Evolutionary conservation across 2,888 invertebrate species (phyloP), one percentile per base, ranked within the genome.

Genomic region (Stenichneumon culpator): DNA sequence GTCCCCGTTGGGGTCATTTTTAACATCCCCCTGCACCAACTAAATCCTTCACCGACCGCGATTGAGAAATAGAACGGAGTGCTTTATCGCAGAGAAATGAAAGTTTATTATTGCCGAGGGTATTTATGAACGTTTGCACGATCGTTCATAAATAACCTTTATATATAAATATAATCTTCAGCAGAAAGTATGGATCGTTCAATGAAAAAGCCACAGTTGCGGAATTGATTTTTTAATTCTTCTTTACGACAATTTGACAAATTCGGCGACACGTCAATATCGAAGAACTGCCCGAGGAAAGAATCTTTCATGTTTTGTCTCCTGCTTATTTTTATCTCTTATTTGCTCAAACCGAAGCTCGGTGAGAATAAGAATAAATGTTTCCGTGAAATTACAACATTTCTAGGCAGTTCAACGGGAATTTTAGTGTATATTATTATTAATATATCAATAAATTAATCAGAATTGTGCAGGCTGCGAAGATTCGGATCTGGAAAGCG

Each of bases 101-200:
- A 32, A 32, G 32, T 32, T 32, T 32, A 32, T 32, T 6, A 32
- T 32, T 6, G 5, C 32, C 1, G 6, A 32, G 32, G 5, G 5
- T 32, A 32, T 32, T 32, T 32, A 32, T 32, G 32, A 32, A 32
- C 32, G 32, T 32, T 32, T 32, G 32, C 32, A 6, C 32, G 32
- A 32, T 32, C 32, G 32, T 32, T 32, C 5, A 32, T 32, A 32
- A 32, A 32, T 32, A 32, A 32, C 6, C 32, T 32, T 5, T 32
- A 32, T 32, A 32, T 32, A 32, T 32, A 32, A 32, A 78, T 32
- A 79, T 28, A 3, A 89, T 9, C 47, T 89, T 90, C 6, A 89
- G 73, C 14, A 79, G 19, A 32, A 83, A 88, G 70, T 89, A 84
- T 22, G 83, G 54, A 60, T 89, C 63, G n/a, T 77, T 86, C 78